phyloP scores from a whole-genome alignment of 2,113 vertebrate species.

The Bos taurus region ARS-UCD2.0 NC_037329.1:97748501-97749000 shows the following conservation, averaged over 20 bases:
- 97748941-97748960: slow-evolving; percentile 93
- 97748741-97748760: background rate
- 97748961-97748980: slow-evolving; percentile 95
- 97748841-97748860: background rate
- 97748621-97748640: background rate
- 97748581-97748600: background rate
- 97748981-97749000: slow-evolving; percentile 94
- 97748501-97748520: background rate
- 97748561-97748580: background rate
- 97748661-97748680: background rate
- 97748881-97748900: background rate
- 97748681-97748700: background rate
- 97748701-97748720: background rate
- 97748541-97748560: background rate
- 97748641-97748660: background rate
- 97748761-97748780: background rate
- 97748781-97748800: background rate
- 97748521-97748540: background rate
- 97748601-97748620: background rate
- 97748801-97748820: background rate
- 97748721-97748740: background rate
- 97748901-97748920: background rate
- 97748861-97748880: background rate
- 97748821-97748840: background rate
- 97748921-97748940: background rate